A percentile compares a stretch with the other conserved stretches of the same genome.
Evolutionary conservation across 2,113 vertebrate species (phyloP).

Genomic region (Condylura cristata): DNA sequence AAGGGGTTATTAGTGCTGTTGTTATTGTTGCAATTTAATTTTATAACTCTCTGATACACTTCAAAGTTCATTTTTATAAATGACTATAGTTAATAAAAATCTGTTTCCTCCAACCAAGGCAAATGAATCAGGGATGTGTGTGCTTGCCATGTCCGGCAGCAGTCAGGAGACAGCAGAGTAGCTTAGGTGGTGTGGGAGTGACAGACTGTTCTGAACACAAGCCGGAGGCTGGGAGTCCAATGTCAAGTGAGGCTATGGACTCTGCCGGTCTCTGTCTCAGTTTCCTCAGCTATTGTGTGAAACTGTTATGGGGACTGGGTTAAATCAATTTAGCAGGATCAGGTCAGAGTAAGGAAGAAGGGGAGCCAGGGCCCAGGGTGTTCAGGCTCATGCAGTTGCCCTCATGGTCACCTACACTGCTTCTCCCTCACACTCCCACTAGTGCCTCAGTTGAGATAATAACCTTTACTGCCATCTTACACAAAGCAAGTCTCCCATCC

Average conservation of each 20-base stretch:
- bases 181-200: too few relatives aligned
- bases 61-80: background rate
- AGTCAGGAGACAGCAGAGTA: background rate
- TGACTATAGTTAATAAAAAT: constrained; percentile 19
- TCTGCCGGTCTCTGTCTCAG: background rate
- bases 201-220: background rate
- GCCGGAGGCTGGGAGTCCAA: background rate
- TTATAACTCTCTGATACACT: background rate
- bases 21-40: background rate
- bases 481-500: background rate
- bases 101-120: background rate
- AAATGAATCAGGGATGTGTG: background rate
- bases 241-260: background rate
- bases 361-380: background rate
- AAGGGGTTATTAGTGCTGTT: background rate
- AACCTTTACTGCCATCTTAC: background rate
- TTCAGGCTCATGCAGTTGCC: background rate
- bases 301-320: background rate
- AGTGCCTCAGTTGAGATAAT: background rate
- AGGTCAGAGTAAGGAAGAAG: background rate
- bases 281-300: background rate
- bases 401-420: background rate
- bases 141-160: background rate
- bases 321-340: background rate
- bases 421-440: background rate